phyloP scores from a whole-genome alignment of 2,888 invertebrate species.

The Spisula subtruncata region DNA sequence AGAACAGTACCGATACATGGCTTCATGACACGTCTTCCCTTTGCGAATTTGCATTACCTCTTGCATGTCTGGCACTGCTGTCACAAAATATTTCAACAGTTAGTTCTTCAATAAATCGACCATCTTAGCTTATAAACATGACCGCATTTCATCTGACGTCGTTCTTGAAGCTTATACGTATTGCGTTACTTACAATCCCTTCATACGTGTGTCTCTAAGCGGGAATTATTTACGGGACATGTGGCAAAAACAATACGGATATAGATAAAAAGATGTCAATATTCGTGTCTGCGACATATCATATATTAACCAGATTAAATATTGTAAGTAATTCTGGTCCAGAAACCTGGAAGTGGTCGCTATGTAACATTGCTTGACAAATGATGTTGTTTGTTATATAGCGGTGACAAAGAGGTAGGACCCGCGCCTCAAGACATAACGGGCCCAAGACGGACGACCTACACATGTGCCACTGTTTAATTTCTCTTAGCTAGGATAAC shows the following conservation, averaged over 20 bases:
- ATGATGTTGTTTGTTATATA: background rate
- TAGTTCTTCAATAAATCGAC: background rate
- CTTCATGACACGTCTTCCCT: too few species aligned
- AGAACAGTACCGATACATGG: too few species aligned
- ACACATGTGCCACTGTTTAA: too few species aligned
- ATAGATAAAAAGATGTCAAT: background rate
- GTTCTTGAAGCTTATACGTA: background rate
- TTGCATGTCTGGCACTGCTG: too few species aligned
- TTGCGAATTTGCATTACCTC: too few species aligned
- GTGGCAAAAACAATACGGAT: background rate
- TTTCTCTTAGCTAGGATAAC: too few species aligned
- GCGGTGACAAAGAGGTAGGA: too few species aligned
- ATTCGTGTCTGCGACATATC: background rate
- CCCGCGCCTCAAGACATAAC: too few species aligned
- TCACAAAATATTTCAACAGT: background rate
- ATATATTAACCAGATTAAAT: slow-evolving; percentile 7
- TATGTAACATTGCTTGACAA: background rate
- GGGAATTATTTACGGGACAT: background rate
- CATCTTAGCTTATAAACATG: background rate
- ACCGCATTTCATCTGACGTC: background rate
- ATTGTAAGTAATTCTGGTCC: background rate
- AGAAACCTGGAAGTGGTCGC: background rate
- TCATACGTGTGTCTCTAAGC: background rate
- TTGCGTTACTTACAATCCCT: background rate
- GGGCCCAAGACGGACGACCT: too few species aligned